Base-by-base conservation (phyloP, 2,888 invertebrate genomes). In the Dorcus parallelipipedus region DNA sequence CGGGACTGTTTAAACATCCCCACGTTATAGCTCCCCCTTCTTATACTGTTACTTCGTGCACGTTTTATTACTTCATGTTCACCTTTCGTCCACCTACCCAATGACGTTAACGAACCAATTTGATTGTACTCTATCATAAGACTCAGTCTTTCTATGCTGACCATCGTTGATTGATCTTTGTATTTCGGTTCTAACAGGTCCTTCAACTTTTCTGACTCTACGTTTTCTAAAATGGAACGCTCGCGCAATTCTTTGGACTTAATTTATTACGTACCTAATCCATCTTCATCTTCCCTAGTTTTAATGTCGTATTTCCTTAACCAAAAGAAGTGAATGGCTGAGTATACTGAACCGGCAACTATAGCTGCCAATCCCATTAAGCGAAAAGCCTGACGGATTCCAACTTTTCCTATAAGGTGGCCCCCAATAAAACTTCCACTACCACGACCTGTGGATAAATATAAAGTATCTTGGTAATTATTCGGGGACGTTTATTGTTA, bases 371-470 rank as follows among this genome's bases (percentile, higher is more conserved):
- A 78, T 0, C 91, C 91, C 89, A 92, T 91, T 63, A 89, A 84
- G 10, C 90, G 83, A 74, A 92, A 93, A 0, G 90, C 87, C 71
- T 90, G 85, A 57, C 91, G 80, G 5, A 90, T 91, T 0, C 90
- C 91, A 45, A 88, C 82, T 52, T 86, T 85, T 0, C 88, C 88
- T 62, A 92, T 91, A 9, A 92, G 80, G 10, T 89, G 82, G 45
- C 92, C 92, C 17, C 92, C 92, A 6, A 88, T 83, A 64, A 92
- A 91, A 69, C 90, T 90, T 17, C 92, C 92, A 71, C 89, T 90
- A 38, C 92, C 92, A 66, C 90, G 82, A 4, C 92, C 90, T 86
- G 61, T 8, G 45, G 23, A 20, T 26, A 17, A n/a, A 48, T 17
- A 17, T 17, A 38, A 54, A 20, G 48, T 14, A 38, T 9, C 5